Evolutionary conservation across 2,888 invertebrate species (phyloP), one percentile per base, ranked within the genome.

Genomic region (Scaptomyza reducta): DNA sequence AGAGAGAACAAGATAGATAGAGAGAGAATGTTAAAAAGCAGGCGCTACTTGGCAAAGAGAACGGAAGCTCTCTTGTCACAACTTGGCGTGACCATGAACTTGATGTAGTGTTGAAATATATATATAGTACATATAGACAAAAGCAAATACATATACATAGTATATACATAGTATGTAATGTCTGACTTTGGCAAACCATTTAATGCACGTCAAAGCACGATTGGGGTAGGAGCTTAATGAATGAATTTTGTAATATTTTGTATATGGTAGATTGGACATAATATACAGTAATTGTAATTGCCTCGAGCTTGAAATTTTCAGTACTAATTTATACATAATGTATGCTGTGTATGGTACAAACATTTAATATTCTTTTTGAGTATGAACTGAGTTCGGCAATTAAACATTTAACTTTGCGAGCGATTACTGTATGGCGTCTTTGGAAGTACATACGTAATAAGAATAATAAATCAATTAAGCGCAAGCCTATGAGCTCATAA

Each of bases 61-160:
- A 74, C 79, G 70, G 64, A 79, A 77, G 69, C 82, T 85, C 77
- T 63, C 45, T 44, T 44, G 53, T 45, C 54, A 55, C 54, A 55
- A 45, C 38, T 61, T 55, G 46, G 50, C 65, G 69, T 89, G 89
- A 82, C 89, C 90, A 74, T 89, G 89, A 89, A 89, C 89, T 89
- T 89, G 90, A 76, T 55, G 74, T 65, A 60, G 54, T 71, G 47
- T 53, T 51, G 60, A 58, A 13, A 14, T 54, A 22, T 38, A 45
- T 22, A 27, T 5, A 22, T 22, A 3, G 22, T 22, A 22, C 22
- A 22, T 22, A 22, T 3, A 22, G 22, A 3, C 22, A 22, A 22
- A 22, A 22, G 22, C 22, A 22, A 22, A 22, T 25, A 31, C 29
- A 31, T 16, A 25, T 25, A 46, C 14, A 18, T 33, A 25, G 29